Percentiles rank a stretch among this genome's conserved stretches.
These are phyloP conservation scores for Orientallactaga bullata DNA, from an alignment of 2,113 vertebrate genomes.

Conservation along the genomic window DNA sequence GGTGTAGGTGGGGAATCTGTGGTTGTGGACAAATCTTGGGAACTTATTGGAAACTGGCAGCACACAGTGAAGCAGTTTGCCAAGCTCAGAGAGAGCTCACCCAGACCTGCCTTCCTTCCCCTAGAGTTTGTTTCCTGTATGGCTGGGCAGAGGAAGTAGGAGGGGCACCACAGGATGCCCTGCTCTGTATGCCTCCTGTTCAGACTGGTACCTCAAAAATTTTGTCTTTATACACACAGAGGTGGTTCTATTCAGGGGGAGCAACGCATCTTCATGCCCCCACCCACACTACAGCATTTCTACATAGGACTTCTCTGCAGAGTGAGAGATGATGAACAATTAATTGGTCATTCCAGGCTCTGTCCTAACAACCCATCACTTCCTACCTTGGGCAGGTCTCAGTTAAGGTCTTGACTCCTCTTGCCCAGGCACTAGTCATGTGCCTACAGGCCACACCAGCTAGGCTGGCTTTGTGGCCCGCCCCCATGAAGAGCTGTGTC, in stretches of 20 bases:
- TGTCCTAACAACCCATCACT: not conserved
- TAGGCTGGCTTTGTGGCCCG: not conserved
- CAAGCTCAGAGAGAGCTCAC: not conserved
- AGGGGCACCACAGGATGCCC: too few species aligned
- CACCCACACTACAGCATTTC: accelerated
- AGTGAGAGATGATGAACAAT: too few species aligned
- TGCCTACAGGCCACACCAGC: not conserved
- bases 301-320: not conserved
- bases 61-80: not conserved
- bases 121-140: not conserved
- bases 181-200: too few species aligned
- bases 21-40: too few species aligned
- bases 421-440: accelerated
- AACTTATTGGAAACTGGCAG: too few species aligned
- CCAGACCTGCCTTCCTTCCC: too few species aligned
- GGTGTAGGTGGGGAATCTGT: too few species aligned
- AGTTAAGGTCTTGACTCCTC: not conserved
- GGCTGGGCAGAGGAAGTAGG: accelerated
- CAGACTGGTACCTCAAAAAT: too few species aligned
- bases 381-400: not conserved
- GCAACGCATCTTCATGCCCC: not conserved
- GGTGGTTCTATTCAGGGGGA: not conserved
- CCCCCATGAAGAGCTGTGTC: accelerated
- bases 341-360: accelerated
- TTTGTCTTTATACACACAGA: not conserved